Evolutionary conservation across 2,888 invertebrate genomes (phyloP).

Genomic region (Camptogramma bilineatum): DNA sequence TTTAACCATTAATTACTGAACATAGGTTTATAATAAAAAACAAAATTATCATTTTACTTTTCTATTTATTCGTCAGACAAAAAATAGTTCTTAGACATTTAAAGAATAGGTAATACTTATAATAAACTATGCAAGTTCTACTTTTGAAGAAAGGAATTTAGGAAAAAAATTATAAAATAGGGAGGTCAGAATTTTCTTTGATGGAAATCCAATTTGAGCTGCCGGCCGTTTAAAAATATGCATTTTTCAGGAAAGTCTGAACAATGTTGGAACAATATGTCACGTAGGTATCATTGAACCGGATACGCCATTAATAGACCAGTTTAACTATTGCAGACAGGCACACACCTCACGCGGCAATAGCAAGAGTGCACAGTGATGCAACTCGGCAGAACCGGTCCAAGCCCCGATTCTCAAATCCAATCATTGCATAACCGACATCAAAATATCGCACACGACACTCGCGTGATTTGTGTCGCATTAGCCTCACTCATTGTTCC

Average conservation of each 20-base stretch:
- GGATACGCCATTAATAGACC: slow-evolving; percentile 49
- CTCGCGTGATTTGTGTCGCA: slow-evolving; percentile 45
- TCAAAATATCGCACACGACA: slow-evolving; percentile 47
- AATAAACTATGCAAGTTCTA: too few species aligned
- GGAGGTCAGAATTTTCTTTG: too few species aligned
- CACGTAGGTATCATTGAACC: slow-evolving; percentile 32
- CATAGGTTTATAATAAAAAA: slow-evolving; percentile 30
- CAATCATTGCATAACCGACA: slow-evolving; percentile 50
- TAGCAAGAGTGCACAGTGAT: slow-evolving; percentile 51
- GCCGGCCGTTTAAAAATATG: not conserved
- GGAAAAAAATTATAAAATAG: too few species aligned
- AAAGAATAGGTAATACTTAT: too few species aligned
- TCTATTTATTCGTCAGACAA: too few species aligned
- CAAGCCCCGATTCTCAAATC: slow-evolving; percentile 51
- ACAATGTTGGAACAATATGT: slow-evolving; percentile 32
- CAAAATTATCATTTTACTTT: not conserved
- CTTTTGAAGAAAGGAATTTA: too few species aligned
- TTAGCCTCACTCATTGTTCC: slow-evolving; percentile 47
- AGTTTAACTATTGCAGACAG: slow-evolving; percentile 43
- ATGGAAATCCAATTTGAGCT: not conserved
- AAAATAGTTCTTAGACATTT: too few species aligned
- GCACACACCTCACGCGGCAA: slow-evolving; percentile 48
- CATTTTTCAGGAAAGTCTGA: slow-evolving; percentile 12
- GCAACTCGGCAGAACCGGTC: slow-evolving; percentile 61
- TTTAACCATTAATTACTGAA: slow-evolving; percentile 20